Evolutionary conservation across 2,888 invertebrate genomes (phyloP), one percentile per base, ranked within the genome.

Genomic region (Cataglyphis albicans): DNA sequence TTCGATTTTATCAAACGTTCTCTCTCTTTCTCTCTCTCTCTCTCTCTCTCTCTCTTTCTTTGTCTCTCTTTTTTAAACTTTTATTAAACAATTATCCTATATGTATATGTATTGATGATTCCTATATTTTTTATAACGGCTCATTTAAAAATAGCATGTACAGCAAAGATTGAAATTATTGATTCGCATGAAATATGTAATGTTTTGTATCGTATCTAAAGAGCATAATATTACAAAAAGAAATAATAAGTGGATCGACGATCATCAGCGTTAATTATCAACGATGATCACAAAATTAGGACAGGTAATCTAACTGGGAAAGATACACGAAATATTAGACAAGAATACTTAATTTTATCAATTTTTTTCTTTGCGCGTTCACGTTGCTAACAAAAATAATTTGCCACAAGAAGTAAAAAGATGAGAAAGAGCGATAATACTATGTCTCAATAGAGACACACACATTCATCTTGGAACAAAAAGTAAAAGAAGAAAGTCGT

Each of bases 391-490:
- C 38, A 38, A 25, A 70, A 55, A 38, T 35, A 70, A 48, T 18
- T 29, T 67, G 25, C 3, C 38, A 15, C 25, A n/a, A 76, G 25
- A 15, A 59, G 18, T 3, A 25, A 44, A 38, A 21, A 57, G 18
- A 59, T 41, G n/a, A 41, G n/a, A 41, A 78, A 73, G 44, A 72
- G 18, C 32, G 7, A 52, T 59, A 57, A 52, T 59, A 57, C 52
- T 21, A 9, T 35, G 29, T 59, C 10, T n/a, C 78, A 21, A 59
- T 44, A 59, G 41, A 18, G 15, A 70, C 67, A 52, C 12, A 52
- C 12, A 32, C 57, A 59, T 82, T 57, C 64, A 67, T 73, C 52
- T 57, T 6, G 57, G n/a, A 65, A 55, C 44, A 83, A n/a, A 6
- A 32, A 44, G 52, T 25, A 59, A 29, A 55, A 29, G 29, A 57